Evolutionary conservation across 2,113 vertebrate species (phyloP).

Genomic region (Macaca mulatta): DNA sequence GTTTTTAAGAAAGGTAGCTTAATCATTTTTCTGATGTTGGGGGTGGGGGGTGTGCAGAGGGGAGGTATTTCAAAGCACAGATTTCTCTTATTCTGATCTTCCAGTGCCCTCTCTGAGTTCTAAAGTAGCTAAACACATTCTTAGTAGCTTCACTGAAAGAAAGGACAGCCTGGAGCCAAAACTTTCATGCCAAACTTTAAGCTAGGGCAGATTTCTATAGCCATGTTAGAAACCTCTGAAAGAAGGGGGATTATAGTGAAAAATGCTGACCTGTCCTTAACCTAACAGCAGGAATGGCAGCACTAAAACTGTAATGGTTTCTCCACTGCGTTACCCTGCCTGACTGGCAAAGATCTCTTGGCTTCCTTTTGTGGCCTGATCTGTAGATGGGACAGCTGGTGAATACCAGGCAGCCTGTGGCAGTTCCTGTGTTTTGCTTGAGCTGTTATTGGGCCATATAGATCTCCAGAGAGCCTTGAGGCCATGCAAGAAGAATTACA

Average conservation of each 20-base stretch:
- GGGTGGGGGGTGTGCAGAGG: neutral
- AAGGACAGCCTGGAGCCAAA: slow-evolving; percentile 46
- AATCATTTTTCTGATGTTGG: neutral
- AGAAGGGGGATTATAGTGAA: slow-evolving; percentile 22
- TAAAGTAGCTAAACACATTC: slow-evolving; percentile 44
- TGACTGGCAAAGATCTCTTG: neutral
- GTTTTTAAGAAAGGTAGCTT: neutral
- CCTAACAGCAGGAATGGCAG: neutral
- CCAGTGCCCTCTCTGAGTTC: neutral
- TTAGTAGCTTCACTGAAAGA: slow-evolving; percentile 44
- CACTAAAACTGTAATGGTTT: neutral
- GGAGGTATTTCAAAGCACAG: slow-evolving; percentile 44
- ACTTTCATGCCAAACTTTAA: slow-evolving; percentile 57
- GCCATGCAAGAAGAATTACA: neutral
- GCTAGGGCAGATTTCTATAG: slow-evolving; percentile 48
- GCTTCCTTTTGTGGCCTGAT: neutral
- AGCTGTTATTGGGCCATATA: neutral
- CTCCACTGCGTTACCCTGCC: neutral
- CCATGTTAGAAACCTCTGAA: slow-evolving; percentile 11
- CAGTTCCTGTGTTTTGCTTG: neutral
- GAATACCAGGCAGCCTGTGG: neutral
- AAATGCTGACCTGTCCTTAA: slow-evolving; percentile 37
- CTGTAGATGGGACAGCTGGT: neutral
- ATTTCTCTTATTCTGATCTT: slow-evolving; percentile 27
- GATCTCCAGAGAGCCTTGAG: neutral